Conservation (phyloP, 2,113 vertebrate species). For the Cardinalis cardinalis region DNA sequence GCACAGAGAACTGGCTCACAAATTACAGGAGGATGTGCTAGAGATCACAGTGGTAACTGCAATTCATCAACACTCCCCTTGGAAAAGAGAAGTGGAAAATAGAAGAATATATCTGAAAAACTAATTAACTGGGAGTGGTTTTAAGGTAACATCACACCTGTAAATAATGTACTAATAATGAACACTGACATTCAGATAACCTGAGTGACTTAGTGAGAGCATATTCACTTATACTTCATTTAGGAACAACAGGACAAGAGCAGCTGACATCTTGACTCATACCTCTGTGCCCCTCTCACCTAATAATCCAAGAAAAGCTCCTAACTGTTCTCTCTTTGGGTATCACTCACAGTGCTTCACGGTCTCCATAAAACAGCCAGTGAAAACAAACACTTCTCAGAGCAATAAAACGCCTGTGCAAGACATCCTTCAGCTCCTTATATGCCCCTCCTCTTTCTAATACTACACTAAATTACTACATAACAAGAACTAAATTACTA, state of each 20-base stretch:
- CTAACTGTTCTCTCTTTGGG: neutral
- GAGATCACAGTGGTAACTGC: neutral
- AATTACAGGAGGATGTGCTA: neutral
- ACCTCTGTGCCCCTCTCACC: neutral
- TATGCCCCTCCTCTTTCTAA: neutral
- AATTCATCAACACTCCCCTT: neutral
- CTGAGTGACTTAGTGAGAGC: neutral
- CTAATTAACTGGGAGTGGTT: neutral
- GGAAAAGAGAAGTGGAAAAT: neutral
- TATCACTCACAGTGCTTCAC: neutral
- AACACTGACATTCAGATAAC: neutral
- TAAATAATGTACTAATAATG: neutral
- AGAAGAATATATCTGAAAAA: neutral
- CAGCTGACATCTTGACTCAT: neutral
- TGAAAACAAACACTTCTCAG: neutral
- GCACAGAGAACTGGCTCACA: neutral
- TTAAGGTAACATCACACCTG: neutral
- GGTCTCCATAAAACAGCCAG: neutral
- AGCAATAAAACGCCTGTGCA: neutral
- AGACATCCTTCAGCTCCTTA: neutral
- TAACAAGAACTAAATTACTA: no score
- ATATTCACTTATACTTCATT: neutral
- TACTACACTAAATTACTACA: neutral
- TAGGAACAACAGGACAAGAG: neutral
- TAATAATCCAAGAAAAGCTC: neutral